Evolutionary conservation across 2,888 invertebrate genomes (phyloP), one percentile per base, ranked within the genome.

Genomic region (Coremacera marginata): DNA sequence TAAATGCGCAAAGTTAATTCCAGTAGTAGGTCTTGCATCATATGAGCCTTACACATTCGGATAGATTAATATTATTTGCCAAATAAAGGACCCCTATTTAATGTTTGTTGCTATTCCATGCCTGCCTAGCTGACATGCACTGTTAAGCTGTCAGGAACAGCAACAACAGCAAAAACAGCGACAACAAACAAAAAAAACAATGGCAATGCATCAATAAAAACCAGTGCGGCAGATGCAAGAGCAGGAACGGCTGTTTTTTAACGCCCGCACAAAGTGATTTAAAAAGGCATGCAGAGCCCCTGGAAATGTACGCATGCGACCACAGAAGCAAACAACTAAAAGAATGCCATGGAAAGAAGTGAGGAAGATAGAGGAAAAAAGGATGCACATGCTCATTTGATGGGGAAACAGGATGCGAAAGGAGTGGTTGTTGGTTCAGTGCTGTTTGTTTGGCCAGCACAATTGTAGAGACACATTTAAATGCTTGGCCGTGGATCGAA

Each of bases 81-180:
- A 37, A 72, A 51, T 62, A 72, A 72, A 72, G 72, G 72, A 62
- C 72, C 71, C 71, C 55, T 71, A 72, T 72, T 62, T 62, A 44
- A 27, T 49, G 63, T 8, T 27, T 49, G 63, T 31, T 63, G 16
- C 57, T 71, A 44, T 60, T 71, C 44, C 57, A 22, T 65, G 8
- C 19, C 19, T 65, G 34, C 37, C 67, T 67, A 27, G 25, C 34
- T 44, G 60, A 34, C 70, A 31, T 62, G 14, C 67, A 44, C 62
- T 71, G 44, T 71, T 60, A 37, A 71, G 22, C 57, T 71, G 71
- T 60, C 71, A 57, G 37, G 22, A 60, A 37, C 71, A 71, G 57
- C 60, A 57, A 55, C 44, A 22, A n/a, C 67, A 67, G n/a, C 65
- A 31, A 34, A 7, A 3, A 25, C 57, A 14, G 1, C 57, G 25